These are phyloP conservation scores for Eretmocerus hayati DNA, from an alignment of 2,888 invertebrate genomes.

Conservation along the genomic window DNA sequence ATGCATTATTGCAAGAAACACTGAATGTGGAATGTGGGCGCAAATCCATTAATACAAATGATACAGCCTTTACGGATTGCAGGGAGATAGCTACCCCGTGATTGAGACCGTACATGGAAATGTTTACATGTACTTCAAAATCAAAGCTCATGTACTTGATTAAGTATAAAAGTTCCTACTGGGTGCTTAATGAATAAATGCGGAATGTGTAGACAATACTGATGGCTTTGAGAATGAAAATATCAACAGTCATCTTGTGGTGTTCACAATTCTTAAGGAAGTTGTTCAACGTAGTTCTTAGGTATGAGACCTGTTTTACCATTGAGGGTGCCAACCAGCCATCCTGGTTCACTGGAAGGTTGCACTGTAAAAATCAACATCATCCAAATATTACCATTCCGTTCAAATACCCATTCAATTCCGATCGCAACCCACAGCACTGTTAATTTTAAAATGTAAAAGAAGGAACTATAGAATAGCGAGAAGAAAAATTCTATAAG, in stretches of 20 bases:
- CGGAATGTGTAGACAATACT: constrained; percentile 26
- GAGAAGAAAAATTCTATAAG: too few relatives aligned
- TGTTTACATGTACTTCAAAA: constrained; percentile 17
- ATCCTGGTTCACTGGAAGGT: constrained; percentile 90
- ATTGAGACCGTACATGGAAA: too few relatives aligned
- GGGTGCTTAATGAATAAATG: constrained; percentile 20
- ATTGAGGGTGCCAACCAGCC: constrained; percentile 91
- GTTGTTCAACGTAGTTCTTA: constrained; percentile 90
- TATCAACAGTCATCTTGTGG: constrained; percentile 1
- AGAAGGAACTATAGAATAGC: too few relatives aligned
- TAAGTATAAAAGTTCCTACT: constrained; percentile 19
- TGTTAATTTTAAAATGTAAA: too few relatives aligned
- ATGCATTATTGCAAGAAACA: constrained; percentile 22
- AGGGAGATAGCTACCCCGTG: too few relatives aligned
- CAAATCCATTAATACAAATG: constrained; percentile 18
- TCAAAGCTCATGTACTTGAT: constrained; percentile 21
- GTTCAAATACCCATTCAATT: too few relatives aligned
- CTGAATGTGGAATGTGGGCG: constrained; percentile 16
- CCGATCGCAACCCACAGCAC: too few relatives aligned
- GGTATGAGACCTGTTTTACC: constrained; percentile 90
- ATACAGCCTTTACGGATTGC: too few relatives aligned
- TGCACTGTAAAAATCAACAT: constrained; percentile 70
- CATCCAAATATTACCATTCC: too few relatives aligned
- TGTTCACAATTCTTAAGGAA: constrained; percentile 52
- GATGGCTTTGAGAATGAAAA: constrained; percentile 14